A percentile compares a stretch with the other conserved stretches of the same genome.
phyloP scores from a whole-genome alignment of 2,797 vertebrate genomes.

The Masticophis lateralis region DNA sequence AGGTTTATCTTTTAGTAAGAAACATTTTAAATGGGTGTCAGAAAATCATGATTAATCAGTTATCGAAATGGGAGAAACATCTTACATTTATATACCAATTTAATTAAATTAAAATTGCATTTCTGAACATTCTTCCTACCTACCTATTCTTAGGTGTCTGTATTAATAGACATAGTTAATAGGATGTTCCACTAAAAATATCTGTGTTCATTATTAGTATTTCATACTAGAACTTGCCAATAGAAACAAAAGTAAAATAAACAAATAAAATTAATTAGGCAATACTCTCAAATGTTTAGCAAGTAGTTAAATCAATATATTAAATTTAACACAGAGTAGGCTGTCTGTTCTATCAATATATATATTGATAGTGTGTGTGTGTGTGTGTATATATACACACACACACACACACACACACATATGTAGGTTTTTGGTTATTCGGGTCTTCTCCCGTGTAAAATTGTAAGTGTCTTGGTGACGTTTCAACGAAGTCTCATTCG shows the following conservation, averaged over 20 bases:
- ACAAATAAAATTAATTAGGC: conserved; percentile 65
- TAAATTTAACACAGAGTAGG: not conserved
- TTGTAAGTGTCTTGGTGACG: no score
- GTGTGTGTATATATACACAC: no score
- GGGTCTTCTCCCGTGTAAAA: no score
- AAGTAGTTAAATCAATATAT: conserved; percentile 51
- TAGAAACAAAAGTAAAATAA: conserved; percentile 69
- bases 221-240: conserved; percentile 62
- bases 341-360: not conserved
- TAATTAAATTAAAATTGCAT: conserved; percentile 62
- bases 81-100: conserved; percentile 56
- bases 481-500: no score
- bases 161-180: conserved; percentile 64
- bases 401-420: no score
- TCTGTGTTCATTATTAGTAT: conserved; percentile 65
- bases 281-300: conserved; percentile 57
- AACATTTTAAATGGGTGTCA: conserved; percentile 48
- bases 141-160: conserved; percentile 57
- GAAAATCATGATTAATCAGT: conserved; percentile 46
- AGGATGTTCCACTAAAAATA: conserved; percentile 67
- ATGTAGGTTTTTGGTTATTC: no score
- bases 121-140: conserved; percentile 56
- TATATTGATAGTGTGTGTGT: no score
- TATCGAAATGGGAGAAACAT: conserved; percentile 45
- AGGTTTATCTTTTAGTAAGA: conserved; percentile 38